Percentiles rank a stretch among this genome's conserved stretches.
phyloP scores from a whole-genome alignment of 1,140 invertebrate genomes.

The Copidosoma floridanum region DNA sequence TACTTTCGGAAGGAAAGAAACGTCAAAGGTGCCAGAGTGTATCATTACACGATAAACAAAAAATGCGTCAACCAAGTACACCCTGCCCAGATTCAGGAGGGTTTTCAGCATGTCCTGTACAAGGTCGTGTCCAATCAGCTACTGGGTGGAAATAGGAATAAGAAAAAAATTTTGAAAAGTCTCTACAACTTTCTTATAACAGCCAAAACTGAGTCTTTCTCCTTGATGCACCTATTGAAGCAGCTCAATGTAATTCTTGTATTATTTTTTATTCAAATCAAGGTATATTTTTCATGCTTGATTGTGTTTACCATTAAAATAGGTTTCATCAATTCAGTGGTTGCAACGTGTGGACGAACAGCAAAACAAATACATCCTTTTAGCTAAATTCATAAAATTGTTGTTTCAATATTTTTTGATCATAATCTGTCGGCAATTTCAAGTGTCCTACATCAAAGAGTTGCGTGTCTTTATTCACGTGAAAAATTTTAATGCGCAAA shows the following conservation, averaged over 20 bases:
- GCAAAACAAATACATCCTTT: not conserved
- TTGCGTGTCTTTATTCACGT: constrained; percentile 1
- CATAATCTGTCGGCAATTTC: not conserved
- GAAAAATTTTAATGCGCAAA: not conserved
- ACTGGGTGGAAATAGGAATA: constrained; percentile 5
- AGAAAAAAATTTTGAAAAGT: constrained; percentile 16
- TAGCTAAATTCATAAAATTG: constrained; percentile 9
- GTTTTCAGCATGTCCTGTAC: not conserved
- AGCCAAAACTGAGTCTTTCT: constrained; percentile 6
- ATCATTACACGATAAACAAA: no score
- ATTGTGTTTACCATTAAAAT: not conserved
- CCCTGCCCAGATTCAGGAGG: not conserved
- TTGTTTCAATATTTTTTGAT: constrained; percentile 13
- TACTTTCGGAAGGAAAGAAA: no score
- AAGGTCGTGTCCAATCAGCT: constrained; percentile 1
- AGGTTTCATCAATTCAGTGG: constrained; percentile 10
- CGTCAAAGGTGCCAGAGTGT: no score
- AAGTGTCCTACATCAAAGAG: constrained; percentile 1
- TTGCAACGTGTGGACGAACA: not conserved
- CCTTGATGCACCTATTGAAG: not conserved
- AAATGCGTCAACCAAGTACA: constrained; percentile 8
- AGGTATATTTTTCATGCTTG: not conserved
- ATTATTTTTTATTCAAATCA: not conserved
- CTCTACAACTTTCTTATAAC: not conserved
- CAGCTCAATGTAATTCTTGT: constrained; percentile 6